Base-by-base conservation (phyloP, 2,888 invertebrate species). In the Phengaris alcon region DNA sequence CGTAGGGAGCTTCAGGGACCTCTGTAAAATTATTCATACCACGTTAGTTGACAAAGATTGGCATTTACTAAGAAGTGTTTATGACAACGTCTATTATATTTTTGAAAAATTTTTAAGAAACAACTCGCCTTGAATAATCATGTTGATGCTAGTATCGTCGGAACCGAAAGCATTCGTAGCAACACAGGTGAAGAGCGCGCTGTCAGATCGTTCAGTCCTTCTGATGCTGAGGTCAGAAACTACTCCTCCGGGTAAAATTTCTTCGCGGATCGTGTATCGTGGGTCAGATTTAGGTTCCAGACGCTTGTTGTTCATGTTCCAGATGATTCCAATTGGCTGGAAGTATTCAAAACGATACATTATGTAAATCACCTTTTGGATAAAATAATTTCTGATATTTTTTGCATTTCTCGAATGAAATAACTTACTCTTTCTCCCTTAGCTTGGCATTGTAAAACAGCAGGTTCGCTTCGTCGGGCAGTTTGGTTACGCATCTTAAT, bases 231-330 rank as follows among this genome's bases (percentile, higher is more conserved):
- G 94, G 84, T 97, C 97, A 46, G 97, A 97, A 82, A 97, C 94
- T 7, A 98, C 97, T 76, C 98, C 98, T 81, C 97, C 97, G 0
- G 97, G 96, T 75, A 97, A 89, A 83, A 97, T 97, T 90, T 98
- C 98, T 89, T 98, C 98, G 77, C 97, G 94, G 79, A 97, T 97
- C 10, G 97, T 97, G 88, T 97, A 97, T 74, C 97, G 95, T 74
- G 97, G 97, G 86, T 98, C 97, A 78, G 96, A 96, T 90, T 98
- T 97, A 74, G 97, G 96, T 89, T 98, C 98, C 80, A 98, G 93
- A 51, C 98, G 96, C 90, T 97, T 97, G 91, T 97, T 97, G 91
- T 98, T 97, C 95, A 98, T 98, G 93, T 97, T 98, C 98, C 98
- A 98, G 79, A 97, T 94, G 79, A 98, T 98, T 81, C 98, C 98